Percentiles rank a stretch among this genome's conserved stretches.
Evolutionary conservation across 64 coral and sea anemone species (phyloP).

Genomic region (Astreopora myriophthalma): DNA sequence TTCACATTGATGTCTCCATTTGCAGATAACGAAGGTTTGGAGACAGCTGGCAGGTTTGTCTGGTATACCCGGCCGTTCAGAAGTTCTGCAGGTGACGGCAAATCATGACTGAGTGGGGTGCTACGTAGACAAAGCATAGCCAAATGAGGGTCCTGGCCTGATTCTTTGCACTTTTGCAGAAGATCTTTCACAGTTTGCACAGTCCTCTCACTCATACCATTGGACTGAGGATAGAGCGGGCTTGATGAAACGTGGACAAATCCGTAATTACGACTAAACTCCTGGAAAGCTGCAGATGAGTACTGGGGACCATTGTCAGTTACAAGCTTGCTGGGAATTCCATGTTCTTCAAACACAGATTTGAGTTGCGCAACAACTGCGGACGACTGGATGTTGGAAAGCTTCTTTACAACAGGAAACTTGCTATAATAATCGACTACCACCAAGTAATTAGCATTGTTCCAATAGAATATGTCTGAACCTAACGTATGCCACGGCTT

Average conservation of each 20-base stretch:
- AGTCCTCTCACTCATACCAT: slow-evolving; percentile 53
- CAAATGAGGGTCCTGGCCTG: slow-evolving; percentile 55
- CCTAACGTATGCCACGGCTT: slow-evolving; percentile 55
- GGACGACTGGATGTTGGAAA: neutral
- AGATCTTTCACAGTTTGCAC: slow-evolving; percentile 39
- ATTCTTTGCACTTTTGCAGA: slow-evolving; percentile 54
- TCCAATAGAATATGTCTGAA: slow-evolving; percentile 34
- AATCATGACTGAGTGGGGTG: slow-evolving; percentile 44
- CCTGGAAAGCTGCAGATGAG: slow-evolving; percentile 30
- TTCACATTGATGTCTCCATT: neutral
- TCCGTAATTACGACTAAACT: slow-evolving; percentile 36
- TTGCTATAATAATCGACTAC: slow-evolving; percentile 43
- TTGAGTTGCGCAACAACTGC: slow-evolving; percentile 34
- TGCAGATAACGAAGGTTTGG: neutral
- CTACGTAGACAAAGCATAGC: slow-evolving; percentile 59
- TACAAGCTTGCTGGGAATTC: slow-evolving; percentile 21
- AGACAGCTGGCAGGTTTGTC: slow-evolving; percentile 55
- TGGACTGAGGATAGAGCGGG: slow-evolving; percentile 44
- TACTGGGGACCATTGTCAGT: slow-evolving; percentile 61
- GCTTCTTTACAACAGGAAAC: slow-evolving; percentile 33
- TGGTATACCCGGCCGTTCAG: slow-evolving; percentile 51
- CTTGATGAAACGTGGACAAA: slow-evolving; percentile 20
- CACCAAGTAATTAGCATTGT: neutral
- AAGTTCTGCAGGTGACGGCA: slow-evolving; percentile 48
- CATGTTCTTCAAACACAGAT: slow-evolving; percentile 54